phyloP scores from a whole-genome alignment of 2,888 invertebrate genomes.

The Pachliopta kotzebuea region DNA sequence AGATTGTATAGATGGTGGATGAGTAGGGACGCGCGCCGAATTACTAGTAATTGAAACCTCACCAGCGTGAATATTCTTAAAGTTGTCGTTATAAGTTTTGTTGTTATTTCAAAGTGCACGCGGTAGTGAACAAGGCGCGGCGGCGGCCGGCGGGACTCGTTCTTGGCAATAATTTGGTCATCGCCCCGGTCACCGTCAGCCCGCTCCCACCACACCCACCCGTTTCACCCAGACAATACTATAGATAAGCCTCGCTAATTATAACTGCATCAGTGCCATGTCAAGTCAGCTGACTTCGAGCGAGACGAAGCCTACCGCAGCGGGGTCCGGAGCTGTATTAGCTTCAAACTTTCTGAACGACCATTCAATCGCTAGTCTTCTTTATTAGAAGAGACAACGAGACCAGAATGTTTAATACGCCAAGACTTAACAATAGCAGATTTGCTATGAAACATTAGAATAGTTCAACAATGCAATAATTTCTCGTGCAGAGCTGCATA shows the following conservation, averaged over 20 bases:
- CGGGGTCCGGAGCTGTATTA: not conserved
- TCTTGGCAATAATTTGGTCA: constrained; percentile 75
- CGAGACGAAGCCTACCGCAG: not conserved
- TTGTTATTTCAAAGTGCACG: constrained; percentile 46
- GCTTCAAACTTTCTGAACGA: too few species aligned
- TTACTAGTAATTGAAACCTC: constrained; percentile 12
- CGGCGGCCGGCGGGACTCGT: constrained; percentile 56
- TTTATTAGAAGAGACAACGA: too few species aligned
- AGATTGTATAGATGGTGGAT: too few species aligned
- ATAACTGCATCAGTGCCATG: not conserved
- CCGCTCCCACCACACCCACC: constrained; percentile 3
- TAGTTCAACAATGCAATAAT: too few species aligned
- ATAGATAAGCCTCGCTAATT: constrained; percentile 16
- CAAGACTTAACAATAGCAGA: too few species aligned
- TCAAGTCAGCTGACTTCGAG: not conserved
- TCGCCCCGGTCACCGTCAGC: constrained; percentile 48
- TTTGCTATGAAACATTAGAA: too few species aligned
- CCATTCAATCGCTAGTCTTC: too few species aligned
- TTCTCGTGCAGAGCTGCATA: too few species aligned
- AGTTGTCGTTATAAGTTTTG: constrained; percentile 53
- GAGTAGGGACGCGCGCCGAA: constrained; percentile 2
- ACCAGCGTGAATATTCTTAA: constrained; percentile 42
- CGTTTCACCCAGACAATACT: constrained; percentile 6
- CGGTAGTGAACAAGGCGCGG: constrained; percentile 40
- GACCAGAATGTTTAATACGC: too few species aligned